phyloP scores from a whole-genome alignment of 2,797 vertebrate genomes.

The Amblyraja radiata region DNA sequence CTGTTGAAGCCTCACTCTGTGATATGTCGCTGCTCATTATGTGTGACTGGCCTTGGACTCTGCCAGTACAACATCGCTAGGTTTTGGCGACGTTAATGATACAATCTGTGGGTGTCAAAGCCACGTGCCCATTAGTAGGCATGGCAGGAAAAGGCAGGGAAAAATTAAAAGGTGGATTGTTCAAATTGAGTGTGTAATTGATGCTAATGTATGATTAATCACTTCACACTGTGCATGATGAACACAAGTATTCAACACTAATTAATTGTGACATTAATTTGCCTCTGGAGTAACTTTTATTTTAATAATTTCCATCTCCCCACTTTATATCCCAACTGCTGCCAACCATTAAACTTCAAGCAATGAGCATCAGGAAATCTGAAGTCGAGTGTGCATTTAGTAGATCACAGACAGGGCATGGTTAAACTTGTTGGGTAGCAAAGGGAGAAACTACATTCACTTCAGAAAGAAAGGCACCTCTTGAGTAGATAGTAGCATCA shows the following conservation, averaged over 20 bases:
- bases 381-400: background rate
- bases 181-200: slow-evolving; percentile 34
- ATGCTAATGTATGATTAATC: slow-evolving; percentile 36
- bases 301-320: background rate
- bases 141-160: background rate
- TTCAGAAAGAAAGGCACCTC: background rate
- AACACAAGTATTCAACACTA: slow-evolving; percentile 20
- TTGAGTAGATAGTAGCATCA: too few species aligned
- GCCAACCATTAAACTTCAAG: background rate
- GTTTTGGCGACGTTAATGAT: slow-evolving; percentile 14
- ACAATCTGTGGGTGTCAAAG: slow-evolving; percentile 1
- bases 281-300: slow-evolving; percentile 14
- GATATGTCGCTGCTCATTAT: background rate
- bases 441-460: background rate
- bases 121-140: background rate
- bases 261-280: slow-evolving; percentile 33
- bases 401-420: background rate
- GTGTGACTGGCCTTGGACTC: background rate
- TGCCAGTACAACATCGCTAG: background rate
- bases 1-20: background rate
- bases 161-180: slow-evolving; percentile 24
- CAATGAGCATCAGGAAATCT: background rate
- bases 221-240: slow-evolving; percentile 17
- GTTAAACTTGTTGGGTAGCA: background rate
- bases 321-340: background rate